These are phyloP conservation scores for Phenganax stokvisi DNA, from an alignment of 92 coral and sea anemone genomes.

Conservation along the genomic window DNA sequence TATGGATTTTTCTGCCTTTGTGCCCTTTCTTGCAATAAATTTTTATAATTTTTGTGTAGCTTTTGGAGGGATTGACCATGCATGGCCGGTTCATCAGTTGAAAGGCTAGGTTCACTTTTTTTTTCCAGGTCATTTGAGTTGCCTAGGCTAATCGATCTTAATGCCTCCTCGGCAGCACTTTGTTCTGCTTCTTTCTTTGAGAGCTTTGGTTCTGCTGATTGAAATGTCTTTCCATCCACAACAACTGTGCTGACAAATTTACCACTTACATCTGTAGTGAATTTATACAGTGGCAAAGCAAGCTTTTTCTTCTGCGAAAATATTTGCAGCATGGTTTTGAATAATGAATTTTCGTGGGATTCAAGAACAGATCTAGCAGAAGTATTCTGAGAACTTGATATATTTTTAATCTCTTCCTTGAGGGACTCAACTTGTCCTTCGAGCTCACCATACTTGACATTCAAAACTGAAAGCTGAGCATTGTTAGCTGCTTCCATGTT, in stretches of 20 bases:
- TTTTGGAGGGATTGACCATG: background rate
- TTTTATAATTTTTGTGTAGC: constrained; percentile 48
- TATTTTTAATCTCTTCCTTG: background rate
- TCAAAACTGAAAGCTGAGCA: background rate
- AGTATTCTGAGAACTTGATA: background rate
- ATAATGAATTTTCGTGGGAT: constrained; percentile 5
- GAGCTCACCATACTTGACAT: constrained; percentile 12
- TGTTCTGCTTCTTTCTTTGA: constrained; percentile 70
- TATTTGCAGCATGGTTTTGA: background rate
- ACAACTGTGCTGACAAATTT: constrained; percentile 17
- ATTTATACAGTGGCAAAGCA: constrained; percentile 13
- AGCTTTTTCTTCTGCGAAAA: constrained; percentile 28
- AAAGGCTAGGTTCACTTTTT: background rate
- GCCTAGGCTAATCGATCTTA: constrained; percentile 31
- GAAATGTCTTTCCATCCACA: constrained; percentile 2
- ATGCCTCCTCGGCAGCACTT: constrained; percentile 59
- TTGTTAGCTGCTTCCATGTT: background rate
- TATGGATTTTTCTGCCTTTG: constrained; percentile 50
- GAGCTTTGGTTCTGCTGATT: constrained; percentile 10
- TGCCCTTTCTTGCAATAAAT: constrained; percentile 62
- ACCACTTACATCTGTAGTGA: background rate
- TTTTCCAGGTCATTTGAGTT: background rate
- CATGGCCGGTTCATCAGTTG: background rate
- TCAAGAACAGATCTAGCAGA: background rate
- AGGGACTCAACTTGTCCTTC: constrained; percentile 12